Evolutionary conservation across 64 coral and sea anemone genomes (phyloP).

Genomic region (Platygyra sinensis): DNA sequence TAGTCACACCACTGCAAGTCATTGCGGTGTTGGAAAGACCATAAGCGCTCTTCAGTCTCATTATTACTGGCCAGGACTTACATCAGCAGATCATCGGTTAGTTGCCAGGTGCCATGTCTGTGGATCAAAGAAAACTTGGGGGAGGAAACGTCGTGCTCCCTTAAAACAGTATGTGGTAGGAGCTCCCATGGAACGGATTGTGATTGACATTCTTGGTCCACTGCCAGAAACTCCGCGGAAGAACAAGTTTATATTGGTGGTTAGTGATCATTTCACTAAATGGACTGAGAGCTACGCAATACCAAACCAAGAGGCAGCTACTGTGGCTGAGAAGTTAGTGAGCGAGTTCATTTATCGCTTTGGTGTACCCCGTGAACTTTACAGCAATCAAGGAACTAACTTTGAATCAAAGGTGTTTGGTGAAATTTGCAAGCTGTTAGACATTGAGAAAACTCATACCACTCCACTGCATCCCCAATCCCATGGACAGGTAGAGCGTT

Average conservation of each 20-base stretch:
- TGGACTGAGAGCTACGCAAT: constrained; percentile 34
- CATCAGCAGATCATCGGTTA: constrained; percentile 23
- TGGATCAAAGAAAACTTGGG: constrained; percentile 38
- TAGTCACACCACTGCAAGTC: constrained; percentile 42
- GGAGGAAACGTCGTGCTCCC: constrained; percentile 23
- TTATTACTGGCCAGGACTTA: constrained; percentile 58
- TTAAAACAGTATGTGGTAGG: constrained; percentile 20
- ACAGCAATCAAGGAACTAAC: constrained; percentile 28
- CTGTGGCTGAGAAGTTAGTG: not conserved
- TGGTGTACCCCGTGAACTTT: constrained; percentile 9
- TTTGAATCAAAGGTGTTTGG: constrained; percentile 50
- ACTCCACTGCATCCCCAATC: constrained; percentile 34
- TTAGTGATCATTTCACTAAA: constrained; percentile 34
- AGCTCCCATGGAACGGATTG: constrained; percentile 66
- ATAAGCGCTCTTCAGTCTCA: constrained; percentile 20
- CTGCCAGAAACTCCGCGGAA: constrained; percentile 25
- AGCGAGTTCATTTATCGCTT: constrained; percentile 14
- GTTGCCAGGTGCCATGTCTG: constrained; percentile 38
- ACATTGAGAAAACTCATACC: constrained; percentile 35
- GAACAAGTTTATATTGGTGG: constrained; percentile 35
- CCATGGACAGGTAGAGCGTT: constrained; percentile 16
- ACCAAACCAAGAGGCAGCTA: constrained; percentile 46
- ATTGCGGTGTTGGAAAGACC: constrained; percentile 38
- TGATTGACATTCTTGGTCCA: constrained; percentile 40
- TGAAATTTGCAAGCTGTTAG: constrained; percentile 34